Conservation (phyloP, 2,797 vertebrate genomes). For the Pangasius sanitwongsei region DNA sequence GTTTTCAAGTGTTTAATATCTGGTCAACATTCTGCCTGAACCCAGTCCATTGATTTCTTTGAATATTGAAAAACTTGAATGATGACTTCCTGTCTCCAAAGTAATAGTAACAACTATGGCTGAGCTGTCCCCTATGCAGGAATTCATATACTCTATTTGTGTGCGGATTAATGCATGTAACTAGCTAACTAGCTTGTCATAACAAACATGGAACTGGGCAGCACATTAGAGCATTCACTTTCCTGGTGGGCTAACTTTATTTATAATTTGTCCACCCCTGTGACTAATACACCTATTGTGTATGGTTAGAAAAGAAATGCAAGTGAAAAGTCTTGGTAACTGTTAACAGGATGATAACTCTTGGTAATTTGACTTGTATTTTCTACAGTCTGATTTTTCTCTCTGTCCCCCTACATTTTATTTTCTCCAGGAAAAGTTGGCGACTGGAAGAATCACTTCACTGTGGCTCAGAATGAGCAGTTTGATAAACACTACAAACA, state of each 20-base stretch:
- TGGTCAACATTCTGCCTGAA: neutral
- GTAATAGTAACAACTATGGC: neutral
- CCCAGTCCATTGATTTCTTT: neutral
- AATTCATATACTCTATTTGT: neutral
- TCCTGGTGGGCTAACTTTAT: neutral
- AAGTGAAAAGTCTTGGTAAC: neutral
- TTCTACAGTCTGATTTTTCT: neutral
- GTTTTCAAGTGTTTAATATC: neutral
- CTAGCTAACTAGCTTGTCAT: neutral
- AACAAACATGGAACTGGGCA: neutral
- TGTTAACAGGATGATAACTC: neutral
- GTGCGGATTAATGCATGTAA: neutral
- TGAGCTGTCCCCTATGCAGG: neutral
- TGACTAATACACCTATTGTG: neutral
- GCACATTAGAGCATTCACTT: neutral
- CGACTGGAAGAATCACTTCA: slow-evolving; percentile 75
- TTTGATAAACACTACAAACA: slow-evolving; percentile 50
- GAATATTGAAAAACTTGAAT: neutral
- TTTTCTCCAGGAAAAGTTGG: slow-evolving; percentile 65
- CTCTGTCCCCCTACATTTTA: neutral
- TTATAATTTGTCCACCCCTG: neutral
- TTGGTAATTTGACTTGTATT: neutral
- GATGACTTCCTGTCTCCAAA: neutral
- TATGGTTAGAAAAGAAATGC: neutral
- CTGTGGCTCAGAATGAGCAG: slow-evolving; percentile 54